Evolutionary conservation across 2,888 invertebrate species (phyloP).

Genomic region (Apotomis betuletana): DNA sequence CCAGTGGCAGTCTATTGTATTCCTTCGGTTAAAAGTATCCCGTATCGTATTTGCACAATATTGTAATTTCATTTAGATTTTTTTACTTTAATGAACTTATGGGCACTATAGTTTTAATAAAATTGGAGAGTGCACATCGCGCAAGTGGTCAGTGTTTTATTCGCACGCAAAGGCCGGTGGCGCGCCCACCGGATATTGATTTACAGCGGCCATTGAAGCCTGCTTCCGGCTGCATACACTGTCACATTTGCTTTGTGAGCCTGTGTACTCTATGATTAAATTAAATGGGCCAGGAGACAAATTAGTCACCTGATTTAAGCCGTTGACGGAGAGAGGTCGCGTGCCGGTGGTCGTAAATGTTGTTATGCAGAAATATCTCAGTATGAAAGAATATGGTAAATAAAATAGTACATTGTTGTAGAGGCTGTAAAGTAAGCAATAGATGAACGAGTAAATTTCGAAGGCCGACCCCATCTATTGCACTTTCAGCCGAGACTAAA

Average conservation of each 20-base stretch:
- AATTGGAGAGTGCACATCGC: not conserved
- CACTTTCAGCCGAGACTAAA: no score
- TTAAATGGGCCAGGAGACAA: constrained; percentile 14
- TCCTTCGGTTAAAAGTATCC: no score
- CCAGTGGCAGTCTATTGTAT: no score
- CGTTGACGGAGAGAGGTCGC: not conserved
- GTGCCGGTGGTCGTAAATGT: no score
- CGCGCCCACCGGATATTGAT: constrained; percentile 79
- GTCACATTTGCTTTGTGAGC: constrained; percentile 65
- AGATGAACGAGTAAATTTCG: no score
- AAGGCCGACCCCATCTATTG: no score
- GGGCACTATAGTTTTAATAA: not conserved
- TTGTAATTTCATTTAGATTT: no score
- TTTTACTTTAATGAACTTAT: not conserved
- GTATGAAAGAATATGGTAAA: no score
- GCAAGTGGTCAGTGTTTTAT: constrained; percentile 48
- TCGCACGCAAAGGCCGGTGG: constrained; percentile 51
- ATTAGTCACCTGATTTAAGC: not conserved
- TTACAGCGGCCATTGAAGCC: constrained; percentile 70
- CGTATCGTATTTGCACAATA: no score
- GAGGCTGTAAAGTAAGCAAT: no score
- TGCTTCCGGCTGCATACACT: constrained; percentile 63
- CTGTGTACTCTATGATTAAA: constrained; percentile 67
- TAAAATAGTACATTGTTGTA: no score
- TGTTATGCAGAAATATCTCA: no score